Percentiles rank a stretch among this genome's conserved stretches.
phyloP scores from a whole-genome alignment of 2,888 invertebrate genomes.

The Cataglyphis livida region DNA sequence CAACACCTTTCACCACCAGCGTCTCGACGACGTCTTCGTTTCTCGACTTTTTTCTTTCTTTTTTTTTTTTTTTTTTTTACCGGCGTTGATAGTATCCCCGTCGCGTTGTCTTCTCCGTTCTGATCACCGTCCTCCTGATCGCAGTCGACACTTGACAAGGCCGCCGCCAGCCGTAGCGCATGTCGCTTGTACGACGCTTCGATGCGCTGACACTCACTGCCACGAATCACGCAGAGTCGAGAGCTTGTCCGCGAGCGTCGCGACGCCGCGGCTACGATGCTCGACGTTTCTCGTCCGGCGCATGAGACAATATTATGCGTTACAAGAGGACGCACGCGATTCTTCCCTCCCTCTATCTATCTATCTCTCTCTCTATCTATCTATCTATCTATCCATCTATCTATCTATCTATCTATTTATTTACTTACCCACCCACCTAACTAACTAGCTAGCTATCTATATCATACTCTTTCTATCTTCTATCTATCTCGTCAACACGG shows the following conservation, averaged over 20 bases:
- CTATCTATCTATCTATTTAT: not conserved
- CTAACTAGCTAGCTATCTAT: not conserved
- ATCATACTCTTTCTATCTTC: not conserved
- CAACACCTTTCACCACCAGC: constrained; percentile 30
- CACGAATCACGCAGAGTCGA: constrained; percentile 43
- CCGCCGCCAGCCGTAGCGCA: constrained; percentile 58
- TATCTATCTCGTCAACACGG: not conserved
- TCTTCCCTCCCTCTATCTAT: not conserved
- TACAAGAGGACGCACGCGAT: constrained; percentile 44
- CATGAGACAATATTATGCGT: constrained; percentile 8
- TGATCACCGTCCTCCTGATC: constrained; percentile 19
- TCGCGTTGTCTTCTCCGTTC: not conserved
- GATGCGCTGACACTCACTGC: constrained; percentile 40
- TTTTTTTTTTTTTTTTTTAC: not conserved
- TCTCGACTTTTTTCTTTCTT: not conserved
- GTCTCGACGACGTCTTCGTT: constrained; percentile 18
- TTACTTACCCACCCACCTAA: not conserved
- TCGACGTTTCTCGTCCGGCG: constrained; percentile 11
- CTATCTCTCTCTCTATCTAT: not conserved
- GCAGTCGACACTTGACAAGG: constrained; percentile 26
- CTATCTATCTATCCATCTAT: not conserved
- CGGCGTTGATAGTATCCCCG: not conserved
- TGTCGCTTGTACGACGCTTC: constrained; percentile 49
- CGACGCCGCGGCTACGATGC: constrained; percentile 23
- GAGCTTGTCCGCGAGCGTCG: constrained; percentile 24